Evolutionary conservation across 1,140 invertebrate species (phyloP).

Genomic region (Drosophila nebulosa): DNA sequence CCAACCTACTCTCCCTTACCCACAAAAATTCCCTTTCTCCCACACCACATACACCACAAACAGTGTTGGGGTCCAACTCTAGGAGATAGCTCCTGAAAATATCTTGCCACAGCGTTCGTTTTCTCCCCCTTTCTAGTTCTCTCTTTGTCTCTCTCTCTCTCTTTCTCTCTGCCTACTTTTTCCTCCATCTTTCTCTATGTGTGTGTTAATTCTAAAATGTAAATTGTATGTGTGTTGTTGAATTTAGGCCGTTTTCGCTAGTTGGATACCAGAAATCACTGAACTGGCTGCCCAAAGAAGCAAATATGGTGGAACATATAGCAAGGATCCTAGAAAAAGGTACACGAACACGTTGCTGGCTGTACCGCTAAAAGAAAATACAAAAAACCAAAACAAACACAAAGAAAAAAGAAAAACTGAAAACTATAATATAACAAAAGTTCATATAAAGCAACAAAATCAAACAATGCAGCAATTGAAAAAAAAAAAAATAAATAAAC

Average conservation of each 20-base stretch:
- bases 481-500: conserved; percentile 25
- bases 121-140: not conserved
- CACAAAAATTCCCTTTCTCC: not conserved
- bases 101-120: conserved; percentile 28
- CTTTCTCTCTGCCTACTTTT: not conserved
- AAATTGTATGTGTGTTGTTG: conserved; percentile 78
- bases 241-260: conserved; percentile 97
- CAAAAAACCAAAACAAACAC: conserved; percentile 47
- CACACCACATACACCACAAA: not conserved
- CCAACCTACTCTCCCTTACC: not conserved
- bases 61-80: not conserved
- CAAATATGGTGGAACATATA: conserved; percentile 99
- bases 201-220: conserved; percentile 49
- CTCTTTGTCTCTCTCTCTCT: not conserved
- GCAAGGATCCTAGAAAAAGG: conserved; percentile 98
- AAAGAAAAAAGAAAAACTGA: conserved; percentile 46
- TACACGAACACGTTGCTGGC: conserved; percentile 83
- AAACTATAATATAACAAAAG: conserved; percentile 50
- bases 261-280: conserved; percentile 99
- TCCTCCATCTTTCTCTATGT: not conserved
- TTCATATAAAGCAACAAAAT: conserved; percentile 47
- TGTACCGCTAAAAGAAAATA: conserved; percentile 68
- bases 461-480: conserved; percentile 59
- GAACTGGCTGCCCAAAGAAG: conserved; percentile 98
- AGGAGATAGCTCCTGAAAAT: not conserved